These are phyloP conservation scores for Cavia porcellus DNA, from an alignment of 2,113 vertebrate species.

Conservation along the genomic window DNA sequence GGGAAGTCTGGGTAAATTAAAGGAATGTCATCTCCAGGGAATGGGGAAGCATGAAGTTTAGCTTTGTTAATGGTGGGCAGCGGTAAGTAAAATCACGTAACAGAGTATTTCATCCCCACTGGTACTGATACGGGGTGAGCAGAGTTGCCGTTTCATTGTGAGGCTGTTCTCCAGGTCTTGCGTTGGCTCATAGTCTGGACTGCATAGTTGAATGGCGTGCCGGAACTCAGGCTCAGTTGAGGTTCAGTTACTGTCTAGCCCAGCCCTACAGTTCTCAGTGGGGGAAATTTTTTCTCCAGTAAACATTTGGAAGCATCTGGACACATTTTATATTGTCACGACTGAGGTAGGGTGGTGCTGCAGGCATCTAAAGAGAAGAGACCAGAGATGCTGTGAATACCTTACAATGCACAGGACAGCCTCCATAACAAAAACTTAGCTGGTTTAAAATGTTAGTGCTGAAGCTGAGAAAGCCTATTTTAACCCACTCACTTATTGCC, in stretches of 20 bases:
- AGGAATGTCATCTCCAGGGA: not conserved
- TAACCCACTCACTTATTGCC: not conserved
- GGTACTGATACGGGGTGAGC: not conserved
- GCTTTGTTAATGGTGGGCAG: not conserved
- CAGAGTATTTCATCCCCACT: not conserved
- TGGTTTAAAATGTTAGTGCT: not conserved
- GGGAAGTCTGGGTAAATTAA: not conserved
- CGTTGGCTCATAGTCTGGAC: not conserved
- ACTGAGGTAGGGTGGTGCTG: not conserved
- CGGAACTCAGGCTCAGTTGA: not conserved
- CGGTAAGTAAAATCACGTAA: not conserved
- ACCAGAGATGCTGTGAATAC: not conserved
- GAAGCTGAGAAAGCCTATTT: not conserved
- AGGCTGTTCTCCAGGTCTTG: not conserved
- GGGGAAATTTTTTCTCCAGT: not conserved
- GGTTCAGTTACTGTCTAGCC: not conserved
- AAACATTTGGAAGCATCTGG: not conserved
- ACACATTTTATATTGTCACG: not conserved
- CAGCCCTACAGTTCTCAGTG: not conserved
- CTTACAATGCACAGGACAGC: not conserved
- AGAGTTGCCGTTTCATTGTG: not conserved
- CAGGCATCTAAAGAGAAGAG: not conserved
- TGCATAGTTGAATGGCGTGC: not conserved
- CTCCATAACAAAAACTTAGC: not conserved
- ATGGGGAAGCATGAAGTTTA: not conserved